A percentile compares a stretch with the other conserved stretches of the same genome.
Evolutionary conservation across 2,113 vertebrate species (phyloP).

Genomic region (Thalassarche chlororhynchos): DNA sequence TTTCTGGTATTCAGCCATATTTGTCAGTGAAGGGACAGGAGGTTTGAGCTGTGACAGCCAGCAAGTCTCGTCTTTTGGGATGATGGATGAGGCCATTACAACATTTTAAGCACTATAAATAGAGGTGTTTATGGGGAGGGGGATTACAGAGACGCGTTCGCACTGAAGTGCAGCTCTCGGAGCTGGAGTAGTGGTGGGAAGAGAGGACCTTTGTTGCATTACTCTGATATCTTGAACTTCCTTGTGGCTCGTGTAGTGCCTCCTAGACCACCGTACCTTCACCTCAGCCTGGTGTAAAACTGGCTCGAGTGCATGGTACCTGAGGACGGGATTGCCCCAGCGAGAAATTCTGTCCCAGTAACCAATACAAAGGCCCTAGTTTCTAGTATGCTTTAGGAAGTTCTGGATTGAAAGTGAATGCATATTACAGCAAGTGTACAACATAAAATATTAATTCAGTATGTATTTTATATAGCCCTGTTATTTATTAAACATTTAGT

Average conservation of each 20-base stretch:
- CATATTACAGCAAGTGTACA: not conserved
- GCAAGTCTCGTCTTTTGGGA: not conserved
- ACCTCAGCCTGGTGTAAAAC: not conserved
- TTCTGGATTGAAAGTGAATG: not conserved
- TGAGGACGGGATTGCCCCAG: not conserved
- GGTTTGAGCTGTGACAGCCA: not conserved
- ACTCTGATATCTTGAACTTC: not conserved
- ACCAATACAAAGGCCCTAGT: not conserved
- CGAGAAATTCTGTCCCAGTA: not conserved
- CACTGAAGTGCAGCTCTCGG: not conserved
- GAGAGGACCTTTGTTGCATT: not conserved
- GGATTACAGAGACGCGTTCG: accelerated
- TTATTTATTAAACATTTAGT: not conserved
- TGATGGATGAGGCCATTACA: not conserved
- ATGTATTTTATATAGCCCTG: not conserved
- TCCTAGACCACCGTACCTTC: not conserved
- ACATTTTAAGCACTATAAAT: not conserved
- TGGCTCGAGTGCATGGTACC: accelerated
- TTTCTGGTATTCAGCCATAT: not conserved
- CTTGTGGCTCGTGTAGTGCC: not conserved
- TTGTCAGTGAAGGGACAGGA: not conserved
- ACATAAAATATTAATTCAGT: not conserved
- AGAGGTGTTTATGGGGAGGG: not conserved
- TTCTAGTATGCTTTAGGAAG: not conserved
- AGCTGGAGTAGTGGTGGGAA: not conserved